Conservation (phyloP, 2,113 vertebrate species). For the Ochotona princeps region DNA sequence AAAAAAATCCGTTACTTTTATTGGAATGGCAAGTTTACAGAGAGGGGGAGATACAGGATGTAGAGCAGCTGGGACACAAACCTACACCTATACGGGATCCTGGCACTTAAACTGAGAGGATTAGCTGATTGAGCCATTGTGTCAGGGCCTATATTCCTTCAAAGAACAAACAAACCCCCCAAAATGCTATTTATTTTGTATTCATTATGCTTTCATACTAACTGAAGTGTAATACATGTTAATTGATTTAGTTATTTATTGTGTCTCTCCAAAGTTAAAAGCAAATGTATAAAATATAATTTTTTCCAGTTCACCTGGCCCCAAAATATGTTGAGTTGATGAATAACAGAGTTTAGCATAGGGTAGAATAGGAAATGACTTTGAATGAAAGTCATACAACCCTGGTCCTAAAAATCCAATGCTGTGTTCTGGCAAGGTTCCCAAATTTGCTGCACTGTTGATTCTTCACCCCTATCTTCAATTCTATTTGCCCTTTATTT, state of each 20-base stretch:
- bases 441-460: background rate
- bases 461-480: rapidly evolving
- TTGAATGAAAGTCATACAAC: background rate
- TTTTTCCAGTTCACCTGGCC: background rate
- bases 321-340: background rate
- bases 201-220: background rate
- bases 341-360: background rate
- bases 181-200: background rate
- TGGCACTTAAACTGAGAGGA: no score
- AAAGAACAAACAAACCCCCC: no score
- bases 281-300: rapidly evolving
- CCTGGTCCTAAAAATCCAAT: background rate
- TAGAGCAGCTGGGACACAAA: no score
- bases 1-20: no score
- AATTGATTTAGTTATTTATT: background rate
- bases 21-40: no score
- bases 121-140: no score
- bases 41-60: no score
- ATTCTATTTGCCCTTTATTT: background rate
- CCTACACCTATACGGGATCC: no score
- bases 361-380: background rate
- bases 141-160: no score
- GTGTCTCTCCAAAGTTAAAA: background rate
- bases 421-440: background rate
- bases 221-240: background rate